Percentiles rank a stretch among this genome's conserved stretches.
Conservation (phyloP, 2,797 vertebrate species). For the Thamnophis elegans region DNA sequence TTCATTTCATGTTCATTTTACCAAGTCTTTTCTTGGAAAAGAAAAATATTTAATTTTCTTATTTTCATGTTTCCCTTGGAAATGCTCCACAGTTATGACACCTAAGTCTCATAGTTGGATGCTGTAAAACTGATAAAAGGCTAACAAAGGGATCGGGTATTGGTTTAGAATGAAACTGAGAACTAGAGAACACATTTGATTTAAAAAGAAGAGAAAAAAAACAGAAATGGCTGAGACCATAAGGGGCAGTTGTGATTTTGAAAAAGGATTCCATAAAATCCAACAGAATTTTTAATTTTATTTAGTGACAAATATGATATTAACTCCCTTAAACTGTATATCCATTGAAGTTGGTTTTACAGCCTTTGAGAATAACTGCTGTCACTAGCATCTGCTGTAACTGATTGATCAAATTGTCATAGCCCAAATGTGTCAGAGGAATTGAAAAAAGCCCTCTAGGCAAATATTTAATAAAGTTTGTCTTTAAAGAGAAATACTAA, state of each 20-base stretch:
- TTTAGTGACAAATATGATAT: constrained; percentile 39
- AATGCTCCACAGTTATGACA: neutral
- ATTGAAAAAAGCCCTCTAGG: constrained; percentile 11
- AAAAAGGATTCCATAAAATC: constrained; percentile 49
- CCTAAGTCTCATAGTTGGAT: fast-evolving
- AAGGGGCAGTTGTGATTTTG: constrained; percentile 41
- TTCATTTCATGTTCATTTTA: neutral
- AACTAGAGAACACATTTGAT: constrained; percentile 50
- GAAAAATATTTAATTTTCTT: constrained; percentile 33
- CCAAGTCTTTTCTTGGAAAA: constrained; percentile 8
- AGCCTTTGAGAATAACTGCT: constrained; percentile 22
- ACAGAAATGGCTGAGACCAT: constrained; percentile 32
- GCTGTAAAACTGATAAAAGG: neutral
- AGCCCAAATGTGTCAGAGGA: constrained; percentile 18
- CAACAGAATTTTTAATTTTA: constrained; percentile 20
- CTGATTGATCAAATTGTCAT: constrained; percentile 51
- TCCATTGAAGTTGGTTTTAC: constrained; percentile 19
- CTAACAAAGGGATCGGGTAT: constrained; percentile 32
- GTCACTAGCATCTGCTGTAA: constrained; percentile 31
- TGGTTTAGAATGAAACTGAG: constrained; percentile 52
- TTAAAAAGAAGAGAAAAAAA: constrained; percentile 56
- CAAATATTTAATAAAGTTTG: constrained; percentile 58
- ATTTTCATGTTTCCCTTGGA: constrained; percentile 2
- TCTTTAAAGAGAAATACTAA: constrained; percentile 53
- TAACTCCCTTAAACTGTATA: constrained; percentile 7